Conservation (phyloP, 2,113 vertebrate species). For the Xyrauchen texanus region DNA sequence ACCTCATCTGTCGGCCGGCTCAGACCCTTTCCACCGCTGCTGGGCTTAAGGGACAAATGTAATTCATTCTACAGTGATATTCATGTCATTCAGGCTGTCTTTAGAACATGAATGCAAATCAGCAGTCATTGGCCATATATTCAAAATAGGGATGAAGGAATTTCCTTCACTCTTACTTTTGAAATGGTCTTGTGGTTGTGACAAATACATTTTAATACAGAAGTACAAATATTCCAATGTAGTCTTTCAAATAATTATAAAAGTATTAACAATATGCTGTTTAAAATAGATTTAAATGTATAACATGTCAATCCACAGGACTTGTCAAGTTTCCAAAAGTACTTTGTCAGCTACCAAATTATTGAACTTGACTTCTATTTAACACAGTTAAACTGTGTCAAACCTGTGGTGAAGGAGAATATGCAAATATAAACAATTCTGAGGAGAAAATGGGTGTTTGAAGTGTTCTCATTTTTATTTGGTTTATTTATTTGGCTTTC, state of each 20-base stretch:
- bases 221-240: no score
- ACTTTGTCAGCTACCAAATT: no score
- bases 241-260: no score
- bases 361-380: neutral
- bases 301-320: no score
- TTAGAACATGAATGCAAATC: constrained; percentile 21
- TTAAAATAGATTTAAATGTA: no score
- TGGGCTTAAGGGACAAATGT: constrained; percentile 24
- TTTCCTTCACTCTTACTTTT: no score
- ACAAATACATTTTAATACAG: no score
- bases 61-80: constrained; percentile 7
- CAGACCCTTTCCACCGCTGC: neutral
- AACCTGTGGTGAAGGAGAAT: neutral
- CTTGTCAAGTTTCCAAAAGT: no score
- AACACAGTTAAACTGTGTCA: neutral
- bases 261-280: no score
- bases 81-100: constrained; percentile 2
- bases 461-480: constrained; percentile 4
- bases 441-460: neutral
- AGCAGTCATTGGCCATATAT: neutral
- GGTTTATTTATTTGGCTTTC: constrained; percentile 50
- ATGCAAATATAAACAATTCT: constrained; percentile 1
- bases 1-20: neutral
- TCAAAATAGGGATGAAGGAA: no score
- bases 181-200: no score